These are phyloP conservation scores for Silurus asotus DNA, from an alignment of 2,113 vertebrate species.

Conservation along the genomic window DNA sequence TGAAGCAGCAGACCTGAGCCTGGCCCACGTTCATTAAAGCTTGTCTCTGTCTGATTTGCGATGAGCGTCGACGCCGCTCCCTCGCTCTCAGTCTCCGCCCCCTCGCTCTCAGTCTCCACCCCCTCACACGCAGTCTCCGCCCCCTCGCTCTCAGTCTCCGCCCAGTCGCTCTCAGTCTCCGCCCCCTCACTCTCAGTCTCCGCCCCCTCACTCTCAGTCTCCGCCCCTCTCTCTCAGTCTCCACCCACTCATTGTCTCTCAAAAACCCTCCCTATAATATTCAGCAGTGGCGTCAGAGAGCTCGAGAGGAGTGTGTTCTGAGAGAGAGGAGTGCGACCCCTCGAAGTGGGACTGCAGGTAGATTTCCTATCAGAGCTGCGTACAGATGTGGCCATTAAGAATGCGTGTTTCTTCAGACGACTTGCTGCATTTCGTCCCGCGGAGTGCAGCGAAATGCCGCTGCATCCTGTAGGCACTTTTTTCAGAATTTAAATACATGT, in stretches of 20 bases:
- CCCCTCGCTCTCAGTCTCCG: too few species aligned
- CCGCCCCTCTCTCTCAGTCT: too few species aligned
- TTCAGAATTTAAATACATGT: too few species aligned
- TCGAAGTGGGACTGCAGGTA: neutral
- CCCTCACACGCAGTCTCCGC: too few species aligned
- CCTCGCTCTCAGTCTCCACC: too few species aligned
- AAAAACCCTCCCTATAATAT: slow-evolving; percentile 7
- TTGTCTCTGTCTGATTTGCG: slow-evolving; percentile 18
- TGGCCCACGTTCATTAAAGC: neutral
- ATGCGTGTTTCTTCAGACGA: too few species aligned
- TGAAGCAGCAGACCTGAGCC: neutral
- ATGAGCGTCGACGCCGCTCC: neutral
- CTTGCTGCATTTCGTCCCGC: too few species aligned
- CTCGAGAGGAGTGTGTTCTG: neutral
- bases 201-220: too few species aligned
- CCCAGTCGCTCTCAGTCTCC: too few species aligned
- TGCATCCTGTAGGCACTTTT: too few species aligned
- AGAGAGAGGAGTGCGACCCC: neutral
- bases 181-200: neutral
- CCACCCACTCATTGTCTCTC: neutral
- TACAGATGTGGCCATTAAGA: neutral
- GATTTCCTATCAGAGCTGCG: neutral
- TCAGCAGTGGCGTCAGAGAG: neutral
- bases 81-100: neutral
- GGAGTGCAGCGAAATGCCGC: too few species aligned